Conservation (phyloP, 2,113 vertebrate species). For the Pitta sordida region DNA sequence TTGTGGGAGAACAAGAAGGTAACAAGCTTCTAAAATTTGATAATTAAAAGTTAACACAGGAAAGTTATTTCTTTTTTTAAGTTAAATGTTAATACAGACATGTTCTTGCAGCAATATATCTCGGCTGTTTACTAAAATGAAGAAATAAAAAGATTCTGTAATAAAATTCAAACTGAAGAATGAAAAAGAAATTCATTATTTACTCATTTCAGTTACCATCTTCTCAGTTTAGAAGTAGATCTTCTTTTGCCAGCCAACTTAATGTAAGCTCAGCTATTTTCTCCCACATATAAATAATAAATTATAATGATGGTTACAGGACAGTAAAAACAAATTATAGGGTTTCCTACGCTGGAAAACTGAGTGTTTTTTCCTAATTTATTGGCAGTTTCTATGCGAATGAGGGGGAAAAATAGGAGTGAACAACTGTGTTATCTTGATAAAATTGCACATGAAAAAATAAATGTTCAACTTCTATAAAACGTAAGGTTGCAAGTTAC, state of each 20-base stretch:
- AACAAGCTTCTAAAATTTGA: neutral
- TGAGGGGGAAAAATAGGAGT: neutral
- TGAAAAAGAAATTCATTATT: neutral
- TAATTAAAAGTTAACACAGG: neutral
- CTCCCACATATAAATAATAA: neutral
- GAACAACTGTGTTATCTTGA: neutral
- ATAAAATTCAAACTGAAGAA: neutral
- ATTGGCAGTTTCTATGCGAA: neutral
- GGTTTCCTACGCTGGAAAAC: neutral
- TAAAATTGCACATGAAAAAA: neutral
- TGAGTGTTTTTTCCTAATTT: neutral
- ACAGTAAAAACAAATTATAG: neutral
- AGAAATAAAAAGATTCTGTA: neutral
- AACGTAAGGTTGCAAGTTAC: rapidly evolving
- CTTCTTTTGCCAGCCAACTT: neutral
- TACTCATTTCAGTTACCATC: neutral
- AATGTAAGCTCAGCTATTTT: neutral
- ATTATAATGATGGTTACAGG: neutral
- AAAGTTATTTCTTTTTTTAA: neutral
- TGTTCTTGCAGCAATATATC: neutral
- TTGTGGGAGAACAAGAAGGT: neutral
- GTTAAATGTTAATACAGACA: neutral
- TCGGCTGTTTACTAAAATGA: neutral
- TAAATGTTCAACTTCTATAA: neutral
- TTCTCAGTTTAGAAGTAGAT: neutral